A percentile compares a stretch with the other conserved stretches of the same genome.
phyloP scores from a whole-genome alignment of 1,140 invertebrate species.

The Druon quercuslanigerum region DNA sequence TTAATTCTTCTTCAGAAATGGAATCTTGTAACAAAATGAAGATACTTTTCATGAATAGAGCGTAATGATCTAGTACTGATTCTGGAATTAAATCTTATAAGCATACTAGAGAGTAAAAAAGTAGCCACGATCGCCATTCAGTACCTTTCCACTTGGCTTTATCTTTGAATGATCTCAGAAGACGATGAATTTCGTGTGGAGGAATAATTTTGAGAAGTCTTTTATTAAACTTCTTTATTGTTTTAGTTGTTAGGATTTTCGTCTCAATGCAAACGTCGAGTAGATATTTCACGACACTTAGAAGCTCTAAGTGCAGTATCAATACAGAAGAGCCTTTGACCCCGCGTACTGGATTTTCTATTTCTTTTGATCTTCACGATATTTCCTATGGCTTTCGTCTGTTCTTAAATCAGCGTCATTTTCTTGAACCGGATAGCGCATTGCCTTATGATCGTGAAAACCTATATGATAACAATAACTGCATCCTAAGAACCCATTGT shows the following conservation, averaged over 20 bases:
- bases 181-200: too few relatives aligned
- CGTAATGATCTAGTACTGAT: too few relatives aligned
- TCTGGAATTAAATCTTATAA: too few relatives aligned
- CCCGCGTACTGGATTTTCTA: slow-evolving; percentile 7
- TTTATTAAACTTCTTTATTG: neutral
- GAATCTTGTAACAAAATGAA: too few relatives aligned
- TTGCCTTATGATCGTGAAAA: slow-evolving; percentile 28
- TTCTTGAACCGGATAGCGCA: slow-evolving; percentile 7
- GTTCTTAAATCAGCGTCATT: too few relatives aligned
- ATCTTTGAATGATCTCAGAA: neutral
- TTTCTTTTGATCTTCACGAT: slow-evolving; percentile 21
- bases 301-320: slow-evolving; percentile 40
- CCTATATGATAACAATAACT: slow-evolving; percentile 50
- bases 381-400: slow-evolving; percentile 30
- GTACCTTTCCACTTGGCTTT: neutral
- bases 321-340: slow-evolving; percentile 41
- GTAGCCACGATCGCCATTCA: neutral
- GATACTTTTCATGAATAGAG: too few relatives aligned
- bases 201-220: neutral
- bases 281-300: too few relatives aligned
- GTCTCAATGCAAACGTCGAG: slow-evolving; percentile 40
- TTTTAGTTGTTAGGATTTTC: neutral
- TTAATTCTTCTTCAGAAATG: too few relatives aligned
- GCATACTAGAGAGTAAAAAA: neutral
- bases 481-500: slow-evolving; percentile 49